Evolutionary conservation across 1,140 invertebrate genomes (phyloP), one percentile per base, ranked within the genome.

Genomic region (Drosophila tristis): DNA sequence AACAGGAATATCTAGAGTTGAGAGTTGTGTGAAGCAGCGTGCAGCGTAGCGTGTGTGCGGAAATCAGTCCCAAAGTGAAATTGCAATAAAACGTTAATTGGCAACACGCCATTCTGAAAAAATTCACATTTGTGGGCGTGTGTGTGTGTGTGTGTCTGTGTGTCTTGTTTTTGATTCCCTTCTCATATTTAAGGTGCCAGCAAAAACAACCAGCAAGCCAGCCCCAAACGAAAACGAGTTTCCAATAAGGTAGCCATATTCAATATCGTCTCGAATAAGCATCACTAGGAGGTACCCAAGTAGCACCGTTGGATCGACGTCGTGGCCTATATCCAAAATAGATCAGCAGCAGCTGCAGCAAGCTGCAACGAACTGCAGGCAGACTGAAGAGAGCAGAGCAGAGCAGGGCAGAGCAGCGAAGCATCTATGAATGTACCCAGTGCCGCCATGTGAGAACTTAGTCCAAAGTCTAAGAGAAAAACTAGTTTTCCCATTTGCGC

Each of bases 241-340:
- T 80, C 50, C 72, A 53, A 76, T 80, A 65, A 78, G 62, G 64
- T 61, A 63, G 25, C 70, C 75, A 79, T 82, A 79, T 65, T 61
- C 64, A 45, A 76, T 72, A 77, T 65, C 51, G 64, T 55, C 66
- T 74, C 68, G 76, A 85, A 72, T 63, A 76, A 43, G 63, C 57
- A 61, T 59, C 57, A 53, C 71, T 67, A 64, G 71, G 55, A 64
- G 35, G 45, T 44, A 60, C 57, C 78, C 60, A 80, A 66, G 78
- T 74, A 81, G 82, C 78, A 56, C 84, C 35, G 35, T 39, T 39
- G 35, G 35, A 39, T 39, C 75, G 79, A 63, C 73, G 65, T 26
- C 53, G 77, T 87, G 85, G 85, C 84, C 84, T 84, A 87, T 87
- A 87, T 87, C 89, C 84, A 87, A 87, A 87, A 87, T 87, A 87